These are phyloP conservation scores for Agriopis aurantiaria DNA, from an alignment of 2,888 invertebrate genomes.

Conservation along the genomic window DNA sequence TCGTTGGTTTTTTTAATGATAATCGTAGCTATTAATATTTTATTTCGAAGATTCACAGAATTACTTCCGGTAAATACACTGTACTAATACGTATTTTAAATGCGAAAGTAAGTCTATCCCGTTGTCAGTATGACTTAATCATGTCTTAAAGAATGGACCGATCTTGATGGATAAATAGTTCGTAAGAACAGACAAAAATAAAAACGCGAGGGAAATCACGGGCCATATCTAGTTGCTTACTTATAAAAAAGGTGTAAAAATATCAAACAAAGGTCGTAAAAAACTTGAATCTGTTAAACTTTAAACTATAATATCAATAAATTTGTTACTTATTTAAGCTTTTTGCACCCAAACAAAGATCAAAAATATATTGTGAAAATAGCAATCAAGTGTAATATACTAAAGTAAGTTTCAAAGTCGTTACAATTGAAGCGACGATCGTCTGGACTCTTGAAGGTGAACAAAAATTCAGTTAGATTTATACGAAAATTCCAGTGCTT, in stretches of 20 bases:
- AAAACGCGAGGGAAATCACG: too few relatives aligned
- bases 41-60: conserved; percentile 31
- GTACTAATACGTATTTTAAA: background rate
- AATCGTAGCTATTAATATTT: conserved; percentile 18
- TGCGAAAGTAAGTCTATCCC: background rate
- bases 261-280: too few relatives aligned
- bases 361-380: conserved; percentile 30
- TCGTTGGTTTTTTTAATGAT: conserved; percentile 39
- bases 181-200: too few relatives aligned
- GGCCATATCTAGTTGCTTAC: too few relatives aligned
- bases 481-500: conserved; percentile 67
- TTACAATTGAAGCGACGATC: conserved; percentile 64
- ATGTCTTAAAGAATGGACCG: too few relatives aligned
- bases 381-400: conserved; percentile 51
- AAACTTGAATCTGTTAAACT: too few relatives aligned
- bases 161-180: too few relatives aligned
- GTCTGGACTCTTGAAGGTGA: conserved; percentile 78
- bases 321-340: background rate
- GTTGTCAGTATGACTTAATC: background rate
- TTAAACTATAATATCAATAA: background rate
- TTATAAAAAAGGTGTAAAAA: too few relatives aligned
- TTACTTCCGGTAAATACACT: background rate
- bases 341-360: background rate
- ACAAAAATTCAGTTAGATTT: conserved; percentile 68
- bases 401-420: conserved; percentile 69